Conservation (phyloP, 2,888 invertebrate species). For the Agrochola circellaris region DNA sequence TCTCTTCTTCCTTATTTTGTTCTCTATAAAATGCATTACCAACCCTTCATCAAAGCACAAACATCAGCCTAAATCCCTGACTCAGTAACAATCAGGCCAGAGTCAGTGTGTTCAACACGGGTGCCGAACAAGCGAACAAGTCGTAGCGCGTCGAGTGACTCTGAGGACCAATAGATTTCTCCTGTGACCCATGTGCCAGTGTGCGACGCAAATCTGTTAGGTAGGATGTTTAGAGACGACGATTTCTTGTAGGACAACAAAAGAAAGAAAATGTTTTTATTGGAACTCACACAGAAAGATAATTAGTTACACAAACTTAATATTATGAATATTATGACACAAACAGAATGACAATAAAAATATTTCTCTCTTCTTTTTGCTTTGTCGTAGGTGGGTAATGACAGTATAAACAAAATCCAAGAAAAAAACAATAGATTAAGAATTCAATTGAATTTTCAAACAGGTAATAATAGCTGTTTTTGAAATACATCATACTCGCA, state of each 20-base stretch:
- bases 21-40: not conserved
- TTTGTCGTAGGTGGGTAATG: no score
- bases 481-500: not conserved
- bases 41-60: constrained; percentile 1
- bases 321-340: not conserved
- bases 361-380: no score
- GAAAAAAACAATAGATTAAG: no score
- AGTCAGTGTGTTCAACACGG: constrained; percentile 49
- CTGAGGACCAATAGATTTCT: constrained; percentile 67
- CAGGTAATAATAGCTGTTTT: not conserved
- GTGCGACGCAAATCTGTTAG: constrained; percentile 57
- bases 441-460: no score
- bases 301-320: not conserved
- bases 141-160: constrained; percentile 39
- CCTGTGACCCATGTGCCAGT: constrained; percentile 67
- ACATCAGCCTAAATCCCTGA: constrained; percentile 25
- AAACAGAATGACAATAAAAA: not conserved
- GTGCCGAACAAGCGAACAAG: constrained; percentile 36
- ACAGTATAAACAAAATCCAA: no score
- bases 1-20: not conserved
- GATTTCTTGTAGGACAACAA: not conserved
- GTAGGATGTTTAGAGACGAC: constrained; percentile 45
- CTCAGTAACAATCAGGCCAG: constrained; percentile 17
- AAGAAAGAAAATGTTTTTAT: not conserved
- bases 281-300: not conserved